Conservation (phyloP, 2,113 vertebrate genomes). For the Thymallus thymallus region DNA sequence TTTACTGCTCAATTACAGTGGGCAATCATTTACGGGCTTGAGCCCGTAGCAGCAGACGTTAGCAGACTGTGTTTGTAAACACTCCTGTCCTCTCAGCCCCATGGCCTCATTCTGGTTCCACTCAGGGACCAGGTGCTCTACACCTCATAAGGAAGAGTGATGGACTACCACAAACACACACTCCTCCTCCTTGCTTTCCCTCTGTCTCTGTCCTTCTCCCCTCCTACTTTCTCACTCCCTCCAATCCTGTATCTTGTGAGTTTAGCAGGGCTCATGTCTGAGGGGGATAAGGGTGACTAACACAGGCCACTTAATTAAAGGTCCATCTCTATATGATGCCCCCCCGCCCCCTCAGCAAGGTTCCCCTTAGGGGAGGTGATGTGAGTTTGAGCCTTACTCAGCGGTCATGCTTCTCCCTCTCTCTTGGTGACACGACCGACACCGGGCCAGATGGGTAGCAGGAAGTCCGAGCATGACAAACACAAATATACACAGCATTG, state of each 20-base stretch:
- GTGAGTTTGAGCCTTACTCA: no score
- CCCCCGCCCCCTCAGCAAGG: constrained; percentile 15
- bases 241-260: background rate
- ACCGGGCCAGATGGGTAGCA: background rate
- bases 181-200: no score
- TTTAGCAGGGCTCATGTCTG: background rate
- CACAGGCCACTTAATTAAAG: constrained; percentile 38
- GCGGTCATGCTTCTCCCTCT: no score
- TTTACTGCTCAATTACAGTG: constrained; percentile 36
- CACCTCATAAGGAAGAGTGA: background rate
- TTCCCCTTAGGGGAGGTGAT: constrained; percentile 10
- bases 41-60: constrained; percentile 7
- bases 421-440: no score
- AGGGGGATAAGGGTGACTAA: constrained; percentile 18
- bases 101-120: constrained; percentile 13
- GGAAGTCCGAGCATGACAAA: background rate
- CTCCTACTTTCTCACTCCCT: background rate
- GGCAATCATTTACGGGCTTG: constrained; percentile 23
- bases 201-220: background rate
- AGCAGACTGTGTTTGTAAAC: no score
- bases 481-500: background rate
- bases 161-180: background rate
- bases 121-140: constrained; percentile 34
- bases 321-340: constrained; percentile 24
- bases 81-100: no score